These are phyloP conservation scores for Sylvilagus floridanus DNA, from an alignment of 2,797 vertebrate genomes.

Conservation along the genomic window DNA sequence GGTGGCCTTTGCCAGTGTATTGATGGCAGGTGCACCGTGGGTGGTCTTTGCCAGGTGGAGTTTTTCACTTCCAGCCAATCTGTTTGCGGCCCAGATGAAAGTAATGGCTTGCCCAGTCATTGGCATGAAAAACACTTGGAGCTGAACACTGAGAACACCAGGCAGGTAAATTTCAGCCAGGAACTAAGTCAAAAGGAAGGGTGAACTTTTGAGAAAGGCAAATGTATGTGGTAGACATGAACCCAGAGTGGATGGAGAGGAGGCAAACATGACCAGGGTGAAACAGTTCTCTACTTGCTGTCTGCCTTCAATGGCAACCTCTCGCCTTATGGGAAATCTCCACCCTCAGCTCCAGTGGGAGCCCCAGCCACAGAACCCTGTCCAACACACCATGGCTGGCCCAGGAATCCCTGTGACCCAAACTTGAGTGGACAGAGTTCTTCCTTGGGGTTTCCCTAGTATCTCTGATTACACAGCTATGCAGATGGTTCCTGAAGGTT, in stretches of 20 bases:
- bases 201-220: background rate
- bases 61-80: background rate
- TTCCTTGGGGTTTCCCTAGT: background rate
- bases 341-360: background rate
- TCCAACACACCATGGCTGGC: background rate
- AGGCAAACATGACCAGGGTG: background rate
- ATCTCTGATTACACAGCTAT: slow-evolving; percentile 7
- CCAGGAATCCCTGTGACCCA: background rate
- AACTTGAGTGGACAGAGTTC: background rate
- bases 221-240: background rate
- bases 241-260: background rate
- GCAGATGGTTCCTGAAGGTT: background rate
- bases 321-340: background rate
- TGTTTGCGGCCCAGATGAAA: background rate
- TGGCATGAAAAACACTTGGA: background rate
- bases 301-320: background rate
- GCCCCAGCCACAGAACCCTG: background rate
- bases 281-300: background rate
- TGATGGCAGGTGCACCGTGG: background rate
- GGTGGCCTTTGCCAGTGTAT: background rate
- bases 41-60: background rate
- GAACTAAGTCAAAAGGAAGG: background rate
- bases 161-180: background rate
- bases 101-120: background rate
- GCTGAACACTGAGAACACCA: background rate